Base-by-base conservation (phyloP, 2,888 invertebrate species). In the Gymnoscelis rufifasciata region DNA sequence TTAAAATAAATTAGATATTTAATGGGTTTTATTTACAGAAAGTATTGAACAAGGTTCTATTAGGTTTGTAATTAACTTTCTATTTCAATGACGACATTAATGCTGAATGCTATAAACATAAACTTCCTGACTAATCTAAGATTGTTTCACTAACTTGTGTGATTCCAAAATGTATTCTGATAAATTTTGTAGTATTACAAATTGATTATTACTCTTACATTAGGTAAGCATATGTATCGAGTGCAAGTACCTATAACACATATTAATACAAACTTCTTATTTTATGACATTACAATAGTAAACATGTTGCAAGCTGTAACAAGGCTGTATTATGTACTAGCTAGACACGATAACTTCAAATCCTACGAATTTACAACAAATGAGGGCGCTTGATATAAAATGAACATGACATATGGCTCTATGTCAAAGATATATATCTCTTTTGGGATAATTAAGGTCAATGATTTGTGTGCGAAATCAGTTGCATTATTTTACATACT, bases 11-110 rank as follows among this genome's bases (percentile, higher is more conserved):
- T 83, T 78, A 82, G 74, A 80, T 83, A 81, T 83, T 83, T 76
- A 72, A 72, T 74, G 70, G 72, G 2, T 76, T 88, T 88, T 89
- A 89, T 89, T 88, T 89, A 89, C 89, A 89, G 86, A 84, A 84
- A 86, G 84, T 83, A 79, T 76, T 80, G 74, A 84, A 83, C 81
- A 83, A 82, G 83, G 80, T 77, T 76, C 72, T 77, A 76, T 71
- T 61, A 59, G 74, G 71, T 77, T 78, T 63, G 71, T 72, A 73
- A 69, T 75, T 68, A 74, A 76, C 70, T 74, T 76, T 67, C 66
- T 71, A 74, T 74, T 71, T 74, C 81, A 78, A 71, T 78, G 78
- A 33, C 13, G 31, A 33, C 31, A 33, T 3, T 19, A 19, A 19
- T 68, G 71, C 68, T 66, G 67, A 70, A 67, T 71, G 72, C 54